Conservation (phyloP, 2,797 vertebrate genomes). For the Sternotherus odoratus region DNA sequence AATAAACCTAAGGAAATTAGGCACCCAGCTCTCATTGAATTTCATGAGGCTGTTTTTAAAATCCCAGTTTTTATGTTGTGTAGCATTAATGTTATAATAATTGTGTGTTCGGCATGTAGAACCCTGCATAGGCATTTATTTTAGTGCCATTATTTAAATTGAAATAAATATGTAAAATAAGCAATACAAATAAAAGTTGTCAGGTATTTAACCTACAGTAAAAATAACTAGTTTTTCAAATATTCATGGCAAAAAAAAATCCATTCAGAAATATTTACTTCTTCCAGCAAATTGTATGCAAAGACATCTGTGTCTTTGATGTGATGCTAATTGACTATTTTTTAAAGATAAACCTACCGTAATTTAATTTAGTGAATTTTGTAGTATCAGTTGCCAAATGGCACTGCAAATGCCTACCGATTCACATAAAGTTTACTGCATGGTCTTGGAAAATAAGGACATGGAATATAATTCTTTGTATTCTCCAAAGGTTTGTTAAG, state of each 20-base stretch:
- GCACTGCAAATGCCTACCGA: constrained; percentile 47
- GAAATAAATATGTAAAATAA: not conserved
- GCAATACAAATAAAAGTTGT: not conserved
- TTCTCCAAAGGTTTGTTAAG: not conserved
- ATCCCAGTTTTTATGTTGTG: not conserved
- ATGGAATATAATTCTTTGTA: constrained; percentile 10
- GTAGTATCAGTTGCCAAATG: constrained; percentile 41
- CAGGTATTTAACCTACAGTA: not conserved
- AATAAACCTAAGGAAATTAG: not conserved
- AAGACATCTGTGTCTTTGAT: constrained; percentile 11
- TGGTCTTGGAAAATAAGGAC: not conserved
- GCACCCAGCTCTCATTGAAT: not conserved
- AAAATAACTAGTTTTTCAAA: not conserved
- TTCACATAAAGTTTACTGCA: constrained; percentile 45
- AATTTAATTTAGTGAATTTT: constrained; percentile 57
- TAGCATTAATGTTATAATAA: not conserved
- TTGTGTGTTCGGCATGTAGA: not conserved
- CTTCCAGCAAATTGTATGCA: not conserved
- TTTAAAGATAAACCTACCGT: constrained; percentile 28
- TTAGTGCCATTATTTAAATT: not conserved
- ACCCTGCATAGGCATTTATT: not conserved
- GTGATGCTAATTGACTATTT: constrained; percentile 38
- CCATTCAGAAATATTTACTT: constrained; percentile 22
- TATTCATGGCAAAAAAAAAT: not conserved
- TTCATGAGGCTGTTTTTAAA: not conserved